Base-by-base conservation (phyloP, 2,113 vertebrate genomes). In the Aplodontia rufa region DNA sequence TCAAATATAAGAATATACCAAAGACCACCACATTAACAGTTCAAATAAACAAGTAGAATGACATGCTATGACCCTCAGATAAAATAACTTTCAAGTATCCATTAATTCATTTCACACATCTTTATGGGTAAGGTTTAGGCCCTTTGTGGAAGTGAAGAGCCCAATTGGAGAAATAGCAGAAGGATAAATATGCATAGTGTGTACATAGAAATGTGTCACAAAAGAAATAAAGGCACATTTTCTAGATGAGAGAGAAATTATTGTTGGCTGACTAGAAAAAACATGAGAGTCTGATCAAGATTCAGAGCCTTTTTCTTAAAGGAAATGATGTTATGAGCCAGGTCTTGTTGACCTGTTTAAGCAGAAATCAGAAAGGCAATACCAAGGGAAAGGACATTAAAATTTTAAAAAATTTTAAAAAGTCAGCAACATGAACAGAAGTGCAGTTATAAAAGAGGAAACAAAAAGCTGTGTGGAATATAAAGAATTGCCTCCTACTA, bases 41-140 rank as follows among this genome's bases (percentile, higher is more conserved):
- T 90, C 40, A 87, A 93, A 90, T 87, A 87, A 86, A 81, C 11
- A 87, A 17, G 53, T 37, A 93, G 47, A 87, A 91, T 85, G 91
- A 37, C 5, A n/a, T 58, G 49, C 37, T 42, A 3, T 78, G 26
- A 37, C n/a, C 58, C 4, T 92, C 45, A 58, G 6, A 69, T 71
- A 64, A 93, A 87, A 69, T 37, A 66, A 69, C 16, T 49, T 86
- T 83, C 26, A 66, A 10, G 1, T 32, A 60, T 62, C 79, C 47
- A 81, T 71, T 90, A 71, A 45, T 75, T 85, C 76, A 92, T 60
- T 91, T 91, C 60, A 87, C 24, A 93, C 30, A 22, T 72, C 49
- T 68, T 69, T 90, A 40, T 19, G 49, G 40, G 1, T 28, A 71
- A 72, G 47, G 72, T 87, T 92, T 81, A 78, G 47, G 74, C 2